Evolutionary conservation across 64 coral and sea anemone genomes (phyloP).

Genomic region (Dendronephthya gigantea): DNA sequence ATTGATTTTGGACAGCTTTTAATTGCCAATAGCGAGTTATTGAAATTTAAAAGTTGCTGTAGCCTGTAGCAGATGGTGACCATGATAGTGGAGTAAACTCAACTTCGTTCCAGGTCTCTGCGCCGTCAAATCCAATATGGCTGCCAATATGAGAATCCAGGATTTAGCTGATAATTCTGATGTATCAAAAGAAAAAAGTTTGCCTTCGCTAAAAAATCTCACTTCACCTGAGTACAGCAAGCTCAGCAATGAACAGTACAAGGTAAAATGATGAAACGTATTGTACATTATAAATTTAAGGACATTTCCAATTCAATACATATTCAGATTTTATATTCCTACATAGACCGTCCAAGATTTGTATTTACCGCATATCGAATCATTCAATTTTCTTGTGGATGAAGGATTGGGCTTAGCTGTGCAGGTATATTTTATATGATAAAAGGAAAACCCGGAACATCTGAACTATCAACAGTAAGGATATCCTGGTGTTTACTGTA

Average conservation of each 20-base stretch:
- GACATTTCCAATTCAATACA: background rate
- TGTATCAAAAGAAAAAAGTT: constrained; percentile 22
- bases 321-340: background rate
- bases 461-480: too few species aligned
- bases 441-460: too few species aligned
- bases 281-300: background rate
- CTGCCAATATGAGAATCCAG: too few species aligned
- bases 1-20: too few species aligned
- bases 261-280: constrained; percentile 31
- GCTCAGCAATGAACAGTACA: constrained; percentile 50
- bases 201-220: constrained; percentile 85
- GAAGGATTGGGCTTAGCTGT: constrained; percentile 71
- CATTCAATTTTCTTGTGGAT: constrained; percentile 89
- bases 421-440: constrained; percentile 53
- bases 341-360: constrained; percentile 68
- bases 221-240: constrained; percentile 47
- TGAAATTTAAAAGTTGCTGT: too few species aligned
- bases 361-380: constrained; percentile 68
- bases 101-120: too few species aligned
- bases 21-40: too few species aligned
- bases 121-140: too few species aligned
- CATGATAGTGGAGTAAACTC: too few species aligned
- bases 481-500: too few species aligned
- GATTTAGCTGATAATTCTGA: too few species aligned
- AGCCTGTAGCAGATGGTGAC: too few species aligned